Conservation (phyloP, 2,797 vertebrate genomes). For the Numenius phaeopus region DNA sequence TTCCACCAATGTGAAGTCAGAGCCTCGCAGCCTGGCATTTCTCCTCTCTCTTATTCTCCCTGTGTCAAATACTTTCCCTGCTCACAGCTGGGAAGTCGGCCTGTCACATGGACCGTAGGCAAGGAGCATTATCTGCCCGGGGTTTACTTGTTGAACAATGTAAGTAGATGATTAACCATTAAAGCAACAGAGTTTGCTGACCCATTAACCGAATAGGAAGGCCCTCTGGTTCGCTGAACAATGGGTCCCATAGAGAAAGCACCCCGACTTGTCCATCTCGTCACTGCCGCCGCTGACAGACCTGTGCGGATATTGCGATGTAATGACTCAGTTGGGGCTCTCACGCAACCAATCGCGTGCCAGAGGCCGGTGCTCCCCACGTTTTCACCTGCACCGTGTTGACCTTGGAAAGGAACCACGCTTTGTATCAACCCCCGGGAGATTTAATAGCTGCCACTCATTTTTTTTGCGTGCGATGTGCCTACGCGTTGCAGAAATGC, state of each 20-base stretch:
- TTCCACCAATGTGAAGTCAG: not conserved
- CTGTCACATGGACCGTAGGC: conserved; percentile 22
- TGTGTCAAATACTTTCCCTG: not conserved
- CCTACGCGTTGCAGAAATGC: not conserved
- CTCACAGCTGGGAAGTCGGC: not conserved
- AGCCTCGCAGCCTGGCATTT: not conserved
- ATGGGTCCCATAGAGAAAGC: conserved; percentile 41
- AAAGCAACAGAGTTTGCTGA: conserved; percentile 70
- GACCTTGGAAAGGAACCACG: not conserved
- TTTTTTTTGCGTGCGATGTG: rapidly evolving
- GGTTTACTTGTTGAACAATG: conserved; percentile 27
- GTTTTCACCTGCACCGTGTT: not conserved
- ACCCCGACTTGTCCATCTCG: not conserved
- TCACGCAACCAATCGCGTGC: not conserved
- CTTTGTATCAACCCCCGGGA: not conserved
- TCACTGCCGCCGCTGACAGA: not conserved
- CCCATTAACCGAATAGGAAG: conserved; percentile 66
- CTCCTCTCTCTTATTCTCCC: not conserved
- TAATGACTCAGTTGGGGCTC: not conserved
- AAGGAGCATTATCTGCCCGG: conserved; percentile 36
- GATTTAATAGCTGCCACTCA: not conserved
- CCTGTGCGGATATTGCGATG: not conserved
- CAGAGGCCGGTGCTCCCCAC: rapidly evolving
- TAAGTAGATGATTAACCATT: conserved; percentile 73
- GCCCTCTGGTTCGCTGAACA: conserved; percentile 1